phyloP scores from a whole-genome alignment of 2,888 invertebrate species.

The Cephus runcator region DNA sequence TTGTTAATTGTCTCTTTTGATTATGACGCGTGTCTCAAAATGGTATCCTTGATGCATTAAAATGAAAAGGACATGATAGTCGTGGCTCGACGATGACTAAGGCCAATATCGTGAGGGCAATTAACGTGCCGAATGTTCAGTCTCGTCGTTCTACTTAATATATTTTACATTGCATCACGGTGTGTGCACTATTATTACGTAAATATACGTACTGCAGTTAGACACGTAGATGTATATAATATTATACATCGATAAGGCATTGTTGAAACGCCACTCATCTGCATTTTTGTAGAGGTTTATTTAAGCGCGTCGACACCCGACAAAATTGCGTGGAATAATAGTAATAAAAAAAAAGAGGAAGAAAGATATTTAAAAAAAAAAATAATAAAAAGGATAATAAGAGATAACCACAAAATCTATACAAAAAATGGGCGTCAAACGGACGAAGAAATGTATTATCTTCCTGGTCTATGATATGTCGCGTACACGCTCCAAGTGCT shows the following conservation, averaged over 20 bases:
- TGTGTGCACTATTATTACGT: constrained; percentile 32
- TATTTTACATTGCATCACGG: constrained; percentile 31
- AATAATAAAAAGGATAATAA: too few species aligned
- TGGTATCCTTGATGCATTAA: too few species aligned
- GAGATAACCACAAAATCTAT: too few species aligned
- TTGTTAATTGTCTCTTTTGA: too few species aligned
- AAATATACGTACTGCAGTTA: constrained; percentile 17
- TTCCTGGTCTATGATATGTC: too few species aligned
- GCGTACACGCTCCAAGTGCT: too few species aligned
- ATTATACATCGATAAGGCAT: constrained; percentile 33
- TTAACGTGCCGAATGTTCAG: constrained; percentile 34
- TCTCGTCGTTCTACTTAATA: constrained; percentile 29
- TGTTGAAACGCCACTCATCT: constrained; percentile 44
- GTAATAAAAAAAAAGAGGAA: too few species aligned
- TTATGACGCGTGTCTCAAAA: too few species aligned
- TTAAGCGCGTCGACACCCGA: background rate
- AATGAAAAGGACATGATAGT: too few species aligned
- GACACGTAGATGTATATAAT: constrained; percentile 22
- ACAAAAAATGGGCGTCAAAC: background rate
- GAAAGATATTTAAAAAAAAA: too few species aligned
- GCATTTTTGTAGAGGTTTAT: constrained; percentile 37
- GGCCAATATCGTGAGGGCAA: background rate
- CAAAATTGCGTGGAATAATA: constrained; percentile 6
- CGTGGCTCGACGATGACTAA: too few species aligned
- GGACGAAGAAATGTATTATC: background rate